A percentile compares a stretch with the other conserved stretches of the same genome.
Conservation (phyloP, 2,888 invertebrate genomes). For the Apantesis nais region DNA sequence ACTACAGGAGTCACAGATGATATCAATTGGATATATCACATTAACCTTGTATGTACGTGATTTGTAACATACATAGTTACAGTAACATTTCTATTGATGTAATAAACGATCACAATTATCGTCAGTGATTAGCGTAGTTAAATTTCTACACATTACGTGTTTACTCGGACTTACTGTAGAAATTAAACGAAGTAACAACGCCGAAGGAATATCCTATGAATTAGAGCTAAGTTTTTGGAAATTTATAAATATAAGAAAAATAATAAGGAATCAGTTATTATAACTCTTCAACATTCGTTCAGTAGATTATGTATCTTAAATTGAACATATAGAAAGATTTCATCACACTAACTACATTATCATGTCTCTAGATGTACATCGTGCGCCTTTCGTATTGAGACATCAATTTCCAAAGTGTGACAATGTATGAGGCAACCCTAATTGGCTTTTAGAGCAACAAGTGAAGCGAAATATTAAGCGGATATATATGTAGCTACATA, state of each 20-base stretch:
- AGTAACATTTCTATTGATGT: too few species aligned
- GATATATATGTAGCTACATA: neutral
- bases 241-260: too few species aligned
- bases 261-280: neutral
- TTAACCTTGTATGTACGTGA: too few species aligned
- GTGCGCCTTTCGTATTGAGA: neutral
- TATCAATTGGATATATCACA: neutral
- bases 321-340: neutral
- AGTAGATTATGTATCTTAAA: neutral
- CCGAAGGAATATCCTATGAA: too few species aligned
- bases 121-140: too few species aligned
- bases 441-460: constrained; percentile 50
- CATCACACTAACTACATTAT: neutral
- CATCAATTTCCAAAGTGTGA: neutral
- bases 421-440: constrained; percentile 49
- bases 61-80: too few species aligned
- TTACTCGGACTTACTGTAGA: too few species aligned
- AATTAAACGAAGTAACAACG: too few species aligned
- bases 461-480: constrained; percentile 63
- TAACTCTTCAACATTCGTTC: neutral
- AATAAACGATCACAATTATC: too few species aligned
- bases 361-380: neutral
- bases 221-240: too few species aligned
- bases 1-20: neutral
- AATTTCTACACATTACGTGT: too few species aligned